Evolutionary conservation across 2,797 vertebrate genomes (phyloP).

Genomic region (Rallus crepitans): DNA sequence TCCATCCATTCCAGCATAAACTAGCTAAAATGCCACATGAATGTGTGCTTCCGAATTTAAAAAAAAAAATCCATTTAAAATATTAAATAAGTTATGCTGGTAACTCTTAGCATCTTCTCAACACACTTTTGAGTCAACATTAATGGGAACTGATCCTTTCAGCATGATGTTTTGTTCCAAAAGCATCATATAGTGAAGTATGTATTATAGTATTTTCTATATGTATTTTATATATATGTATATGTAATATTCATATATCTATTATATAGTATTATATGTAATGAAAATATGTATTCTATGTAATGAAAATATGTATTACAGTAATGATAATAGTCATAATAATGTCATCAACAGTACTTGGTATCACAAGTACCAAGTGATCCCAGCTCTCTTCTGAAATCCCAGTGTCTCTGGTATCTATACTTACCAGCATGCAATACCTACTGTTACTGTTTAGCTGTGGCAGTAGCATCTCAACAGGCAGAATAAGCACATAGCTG

Average conservation of each 20-base stretch:
- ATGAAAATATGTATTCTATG: too few species aligned
- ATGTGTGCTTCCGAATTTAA: neutral
- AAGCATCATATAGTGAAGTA: neutral
- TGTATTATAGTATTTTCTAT: too few species aligned
- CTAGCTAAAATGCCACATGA: neutral
- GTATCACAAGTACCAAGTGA: neutral
- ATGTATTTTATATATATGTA: too few species aligned
- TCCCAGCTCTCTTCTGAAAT: neutral
- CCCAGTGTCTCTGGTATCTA: neutral
- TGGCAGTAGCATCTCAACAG: neutral
- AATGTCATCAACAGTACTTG: neutral
- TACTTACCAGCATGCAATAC: neutral
- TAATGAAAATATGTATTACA: too few species aligned
- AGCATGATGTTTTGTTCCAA: neutral
- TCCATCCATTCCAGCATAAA: neutral
- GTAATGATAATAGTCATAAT: neutral
- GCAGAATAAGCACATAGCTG: neutral
- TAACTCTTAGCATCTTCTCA: neutral
- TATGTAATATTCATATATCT: too few species aligned
- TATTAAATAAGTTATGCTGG: neutral
- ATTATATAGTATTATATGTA: too few species aligned
- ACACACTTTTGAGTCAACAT: neutral
- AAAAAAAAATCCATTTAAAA: neutral
- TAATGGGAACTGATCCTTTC: neutral
- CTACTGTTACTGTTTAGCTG: neutral